These are phyloP conservation scores for Candidula unifasciata DNA, from an alignment of 2,888 invertebrate species.

Conservation along the genomic window DNA sequence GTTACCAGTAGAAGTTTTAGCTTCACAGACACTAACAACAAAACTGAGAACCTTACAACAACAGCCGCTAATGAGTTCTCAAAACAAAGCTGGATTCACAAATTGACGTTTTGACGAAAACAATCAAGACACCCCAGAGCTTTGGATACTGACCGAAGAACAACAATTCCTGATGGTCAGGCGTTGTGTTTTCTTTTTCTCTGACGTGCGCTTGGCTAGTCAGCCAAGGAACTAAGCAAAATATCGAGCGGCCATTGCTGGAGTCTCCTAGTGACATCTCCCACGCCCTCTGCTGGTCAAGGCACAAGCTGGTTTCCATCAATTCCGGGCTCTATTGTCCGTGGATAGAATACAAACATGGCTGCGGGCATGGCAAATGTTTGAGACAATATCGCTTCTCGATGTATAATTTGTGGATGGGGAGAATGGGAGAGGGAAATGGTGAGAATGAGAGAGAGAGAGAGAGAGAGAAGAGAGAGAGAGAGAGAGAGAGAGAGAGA, in stretches of 20 bases:
- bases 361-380: not conserved
- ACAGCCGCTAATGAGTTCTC: not conserved
- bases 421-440: not conserved
- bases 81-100: not conserved
- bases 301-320: slow-evolving; percentile 29
- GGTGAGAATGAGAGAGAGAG: too few relatives aligned
- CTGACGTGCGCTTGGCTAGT: not conserved
- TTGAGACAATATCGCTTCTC: not conserved
- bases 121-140: not conserved
- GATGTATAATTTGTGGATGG: too few relatives aligned
- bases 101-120: not conserved
- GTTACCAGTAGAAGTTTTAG: too few relatives aligned
- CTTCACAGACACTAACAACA: too few relatives aligned
- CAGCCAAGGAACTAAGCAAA: slow-evolving; percentile 32
- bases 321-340: not conserved
- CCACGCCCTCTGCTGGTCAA: slow-evolving; percentile 28
- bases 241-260: slow-evolving; percentile 32
- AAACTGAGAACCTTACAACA: too few relatives aligned
- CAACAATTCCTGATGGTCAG: slow-evolving; percentile 1
- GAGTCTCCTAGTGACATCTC: slow-evolving; percentile 35
- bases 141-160: slow-evolving; percentile 19
- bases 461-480: not conserved
- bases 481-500: not conserved
- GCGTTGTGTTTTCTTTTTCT: slow-evolving; percentile 15
- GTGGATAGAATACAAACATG: slow-evolving; percentile 1